Base-by-base conservation (phyloP, 2,113 vertebrate species). In the Labrus mixtus region DNA sequence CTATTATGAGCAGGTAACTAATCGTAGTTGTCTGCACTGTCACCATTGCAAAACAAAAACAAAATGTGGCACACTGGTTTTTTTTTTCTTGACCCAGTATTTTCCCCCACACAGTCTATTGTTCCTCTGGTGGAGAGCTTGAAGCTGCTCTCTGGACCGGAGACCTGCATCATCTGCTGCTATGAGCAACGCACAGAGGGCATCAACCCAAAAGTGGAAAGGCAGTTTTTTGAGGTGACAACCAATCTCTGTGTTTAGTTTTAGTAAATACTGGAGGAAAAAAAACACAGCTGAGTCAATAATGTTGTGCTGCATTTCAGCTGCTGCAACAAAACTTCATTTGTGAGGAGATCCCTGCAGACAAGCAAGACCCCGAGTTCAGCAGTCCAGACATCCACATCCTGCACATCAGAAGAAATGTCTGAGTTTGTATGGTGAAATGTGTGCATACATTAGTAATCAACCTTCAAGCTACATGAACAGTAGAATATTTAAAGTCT, bases 101-200 rank as follows among this genome's bases (percentile, higher is more conserved):
- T 55, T 81, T 5, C 67, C 67, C 46, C 37, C 73, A 39, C 54
- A 54, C 87, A 99, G 98, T 99, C 98, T 2, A 82, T 98, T 67
- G 93, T 95, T 77, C 98, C 98, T 0, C 80, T 99, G 41, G 92
- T 97, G 90, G 96, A 97, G 90, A 98, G 95, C 0, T 87, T 99
- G 85, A 97, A 94, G 66, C 92, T 94, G 59, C 94, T 99, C 29
- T 91, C 95, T 41, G 96, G 96, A 87, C 93, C 94, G 4, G 91
- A 96, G 15, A 99, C 97, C 0, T 95, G 93, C 54, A 81, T 99
- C 76, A 93, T 99, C 88, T 99, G 98, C 89, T 99, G 97, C 87
- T 99, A 99, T 0, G 97, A 99, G 66, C 94, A 99, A 76, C 95
- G 98, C 62, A 99, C 97, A 0, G 88, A 97, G 89, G 98, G 98